Conservation (phyloP, 1,140 invertebrate species). For the Megalopta genalis region DNA sequence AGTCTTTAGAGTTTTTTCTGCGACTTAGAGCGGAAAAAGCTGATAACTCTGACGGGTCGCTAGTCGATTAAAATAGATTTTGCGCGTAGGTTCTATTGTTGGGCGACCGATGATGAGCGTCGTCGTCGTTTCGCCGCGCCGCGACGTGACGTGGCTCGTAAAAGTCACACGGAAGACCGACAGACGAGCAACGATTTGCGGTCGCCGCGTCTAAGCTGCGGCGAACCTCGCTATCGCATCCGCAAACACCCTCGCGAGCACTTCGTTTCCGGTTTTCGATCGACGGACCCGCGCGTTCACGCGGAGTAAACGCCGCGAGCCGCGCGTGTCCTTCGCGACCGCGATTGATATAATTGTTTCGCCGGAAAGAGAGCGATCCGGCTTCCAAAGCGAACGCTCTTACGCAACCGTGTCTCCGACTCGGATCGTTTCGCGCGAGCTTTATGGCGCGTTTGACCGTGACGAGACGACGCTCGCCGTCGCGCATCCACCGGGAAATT, state of each 20-base stretch:
- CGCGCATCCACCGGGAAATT: background rate
- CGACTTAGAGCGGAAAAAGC: slow-evolving; percentile 24
- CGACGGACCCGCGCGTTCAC: slow-evolving; percentile 16
- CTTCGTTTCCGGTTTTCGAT: slow-evolving; percentile 39
- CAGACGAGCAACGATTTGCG: slow-evolving; percentile 49
- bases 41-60: slow-evolving; percentile 11
- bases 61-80: slow-evolving; percentile 36
- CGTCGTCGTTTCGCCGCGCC: slow-evolving; percentile 37
- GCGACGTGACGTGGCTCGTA: background rate
- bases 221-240: slow-evolving; percentile 57
- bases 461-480: background rate
- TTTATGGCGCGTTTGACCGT: background rate
- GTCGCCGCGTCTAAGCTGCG: slow-evolving; percentile 33
- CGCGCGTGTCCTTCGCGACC: slow-evolving; percentile 18
- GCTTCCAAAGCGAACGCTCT: background rate
- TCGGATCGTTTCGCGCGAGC: background rate
- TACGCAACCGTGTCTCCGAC: background rate
- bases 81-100: slow-evolving; percentile 18
- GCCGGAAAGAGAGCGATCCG: background rate
- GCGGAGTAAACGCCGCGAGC: too few relatives aligned
- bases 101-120: slow-evolving; percentile 9
- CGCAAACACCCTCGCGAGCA: slow-evolving; percentile 57
- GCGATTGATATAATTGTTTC: slow-evolving; percentile 19
- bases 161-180: slow-evolving; percentile 39
- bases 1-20: background rate